These are phyloP conservation scores for Podiceps cristatus DNA, from an alignment of 2,113 vertebrate genomes.

Conservation along the genomic window DNA sequence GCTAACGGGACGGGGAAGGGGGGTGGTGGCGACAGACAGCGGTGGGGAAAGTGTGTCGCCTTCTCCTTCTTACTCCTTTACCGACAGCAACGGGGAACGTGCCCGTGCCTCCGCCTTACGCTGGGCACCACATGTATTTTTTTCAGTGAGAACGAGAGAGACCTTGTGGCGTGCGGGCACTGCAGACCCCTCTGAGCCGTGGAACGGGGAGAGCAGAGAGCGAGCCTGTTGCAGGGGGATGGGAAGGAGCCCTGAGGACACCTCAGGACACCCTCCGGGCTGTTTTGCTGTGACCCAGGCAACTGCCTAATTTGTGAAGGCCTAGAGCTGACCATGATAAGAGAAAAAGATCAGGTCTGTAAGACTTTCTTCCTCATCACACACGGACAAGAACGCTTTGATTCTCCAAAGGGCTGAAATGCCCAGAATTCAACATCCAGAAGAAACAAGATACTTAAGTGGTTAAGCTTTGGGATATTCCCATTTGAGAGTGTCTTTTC, in stretches of 20 bases:
- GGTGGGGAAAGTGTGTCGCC: neutral
- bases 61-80: neutral
- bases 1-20: neutral
- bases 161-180: neutral
- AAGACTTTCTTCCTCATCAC: neutral
- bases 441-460: neutral
- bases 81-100: neutral
- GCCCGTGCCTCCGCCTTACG: neutral
- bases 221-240: neutral
- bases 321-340: accelerated
- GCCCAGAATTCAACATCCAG: neutral
- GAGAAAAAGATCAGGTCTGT: neutral
- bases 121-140: neutral
- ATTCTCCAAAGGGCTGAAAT: neutral
- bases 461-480: neutral
- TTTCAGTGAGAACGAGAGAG: neutral
- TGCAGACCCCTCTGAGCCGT: neutral
- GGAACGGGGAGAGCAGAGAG: neutral
- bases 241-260: neutral
- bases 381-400: neutral
- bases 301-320: neutral
- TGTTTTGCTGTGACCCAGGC: neutral
- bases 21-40: neutral
- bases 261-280: neutral
- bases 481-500: neutral